Evolutionary conservation across 2,113 vertebrate genomes (phyloP).

Genomic region (Campylorhamphus procurvoides): DNA sequence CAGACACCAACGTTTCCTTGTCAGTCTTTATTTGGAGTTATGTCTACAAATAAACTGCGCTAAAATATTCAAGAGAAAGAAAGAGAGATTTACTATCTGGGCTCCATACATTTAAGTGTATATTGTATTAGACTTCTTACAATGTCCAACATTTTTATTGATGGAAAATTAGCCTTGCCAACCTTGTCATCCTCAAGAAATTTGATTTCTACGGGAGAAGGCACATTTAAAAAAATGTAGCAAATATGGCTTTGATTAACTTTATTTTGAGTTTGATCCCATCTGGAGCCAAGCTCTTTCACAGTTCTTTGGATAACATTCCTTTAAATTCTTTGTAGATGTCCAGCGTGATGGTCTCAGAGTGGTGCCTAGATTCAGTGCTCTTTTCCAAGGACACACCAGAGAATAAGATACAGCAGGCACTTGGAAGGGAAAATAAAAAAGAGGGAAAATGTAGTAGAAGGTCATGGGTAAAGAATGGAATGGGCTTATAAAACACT

Average conservation of each 20-base stretch:
- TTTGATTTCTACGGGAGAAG: not conserved
- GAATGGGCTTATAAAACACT: not conserved
- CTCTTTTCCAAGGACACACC: not conserved
- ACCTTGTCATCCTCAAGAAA: not conserved
- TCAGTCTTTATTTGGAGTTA: slow-evolving; percentile 20
- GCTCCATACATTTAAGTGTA: not conserved
- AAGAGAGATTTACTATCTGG: not conserved
- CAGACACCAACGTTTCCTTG: not conserved
- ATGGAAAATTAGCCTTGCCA: not conserved
- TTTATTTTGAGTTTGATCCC: not conserved
- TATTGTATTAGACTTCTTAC: not conserved
- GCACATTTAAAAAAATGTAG: not conserved
- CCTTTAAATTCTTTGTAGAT: not conserved
- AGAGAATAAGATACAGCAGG: not conserved
- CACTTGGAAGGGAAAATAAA: not conserved
- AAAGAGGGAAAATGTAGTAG: not conserved
- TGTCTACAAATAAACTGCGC: not conserved
- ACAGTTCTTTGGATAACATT: not conserved
- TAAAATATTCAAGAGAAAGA: not conserved
- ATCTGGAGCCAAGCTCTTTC: not conserved
- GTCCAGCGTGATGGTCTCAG: not conserved
- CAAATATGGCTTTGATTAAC: not conserved
- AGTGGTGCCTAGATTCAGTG: not conserved
- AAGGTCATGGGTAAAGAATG: not conserved
- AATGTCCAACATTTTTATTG: not conserved